These are phyloP conservation scores for Aplysina aerophoba DNA, from an alignment of 37 sponge, comb jelly and placozoan genomes.

Conservation along the genomic window DNA sequence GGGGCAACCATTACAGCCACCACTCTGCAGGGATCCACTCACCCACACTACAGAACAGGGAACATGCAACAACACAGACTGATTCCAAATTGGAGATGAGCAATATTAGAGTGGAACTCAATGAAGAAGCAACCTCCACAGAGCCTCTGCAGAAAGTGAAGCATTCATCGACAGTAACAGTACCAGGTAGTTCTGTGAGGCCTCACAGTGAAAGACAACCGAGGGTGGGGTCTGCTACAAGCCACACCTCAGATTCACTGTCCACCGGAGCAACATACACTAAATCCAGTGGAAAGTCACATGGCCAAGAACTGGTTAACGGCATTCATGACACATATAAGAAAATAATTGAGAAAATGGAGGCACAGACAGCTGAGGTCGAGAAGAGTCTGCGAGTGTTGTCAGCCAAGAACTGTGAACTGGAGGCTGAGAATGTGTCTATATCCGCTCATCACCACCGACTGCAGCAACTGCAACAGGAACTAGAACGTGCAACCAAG, in stretches of 20 bases:
- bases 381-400: slow-evolving; percentile 3
- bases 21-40: not conserved
- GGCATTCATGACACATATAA: slow-evolving; percentile 21
- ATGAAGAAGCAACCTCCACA: not conserved
- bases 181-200: no score
- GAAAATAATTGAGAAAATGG: slow-evolving; percentile 19
- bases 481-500: not conserved
- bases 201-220: no score
- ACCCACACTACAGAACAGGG: not conserved
- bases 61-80: no score
- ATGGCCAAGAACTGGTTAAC: not conserved
- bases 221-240: not conserved
- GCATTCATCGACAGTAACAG: no score
- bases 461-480: not conserved
- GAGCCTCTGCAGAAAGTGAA: not conserved
- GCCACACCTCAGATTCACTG: not conserved
- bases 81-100: no score
- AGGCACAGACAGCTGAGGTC: not conserved
- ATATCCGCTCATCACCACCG: not conserved
- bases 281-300: not conserved
- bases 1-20: not conserved
- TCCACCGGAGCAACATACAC: not conserved
- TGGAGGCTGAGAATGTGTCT: slow-evolving; percentile 1
- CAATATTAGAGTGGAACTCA: no score
- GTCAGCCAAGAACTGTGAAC: not conserved